phyloP scores from a whole-genome alignment of 1,140 invertebrate species.

The Lutraria rhynchaena region DNA sequence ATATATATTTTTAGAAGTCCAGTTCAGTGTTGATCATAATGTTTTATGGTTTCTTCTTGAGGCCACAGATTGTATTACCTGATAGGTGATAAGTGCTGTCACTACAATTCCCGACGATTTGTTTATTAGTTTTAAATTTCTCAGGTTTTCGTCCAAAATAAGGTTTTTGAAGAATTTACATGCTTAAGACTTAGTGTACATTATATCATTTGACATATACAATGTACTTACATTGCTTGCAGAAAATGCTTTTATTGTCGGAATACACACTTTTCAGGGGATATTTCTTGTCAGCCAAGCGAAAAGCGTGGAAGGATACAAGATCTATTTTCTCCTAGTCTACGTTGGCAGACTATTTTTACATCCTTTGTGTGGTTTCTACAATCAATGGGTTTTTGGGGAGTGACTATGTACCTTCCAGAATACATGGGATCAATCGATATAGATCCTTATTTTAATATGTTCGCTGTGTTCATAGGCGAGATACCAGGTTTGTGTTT shows the following conservation, averaged over 20 bases:
- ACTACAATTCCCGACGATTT: too few species aligned
- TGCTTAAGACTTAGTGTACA: too few species aligned
- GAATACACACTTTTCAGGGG: conserved; percentile 25
- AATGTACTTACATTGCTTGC: background rate
- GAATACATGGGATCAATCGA: conserved; percentile 73
- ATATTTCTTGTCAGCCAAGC: conserved; percentile 61
- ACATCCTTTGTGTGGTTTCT: conserved; percentile 74
- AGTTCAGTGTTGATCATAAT: too few species aligned
- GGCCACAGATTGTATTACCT: too few species aligned
- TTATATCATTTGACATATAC: background rate
- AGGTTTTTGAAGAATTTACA: too few species aligned
- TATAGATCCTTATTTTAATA: conserved; percentile 74
- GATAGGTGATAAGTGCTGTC: too few species aligned
- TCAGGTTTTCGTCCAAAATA: too few species aligned
- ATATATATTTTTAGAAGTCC: too few species aligned
- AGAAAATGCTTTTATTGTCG: background rate
- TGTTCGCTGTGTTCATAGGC: conserved; percentile 78
- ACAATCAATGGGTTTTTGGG: conserved; percentile 77
- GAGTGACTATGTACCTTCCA: conserved; percentile 76
- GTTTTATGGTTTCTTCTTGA: too few species aligned
- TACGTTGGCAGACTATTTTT: conserved; percentile 62
- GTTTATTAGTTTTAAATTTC: too few species aligned
- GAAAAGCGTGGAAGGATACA: conserved; percentile 65
- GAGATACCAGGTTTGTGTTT: conserved; percentile 76
- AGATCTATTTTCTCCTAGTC: conserved; percentile 67